Conservation (phyloP, 2,888 invertebrate genomes). For the Patella ulyssiponensis region DNA sequence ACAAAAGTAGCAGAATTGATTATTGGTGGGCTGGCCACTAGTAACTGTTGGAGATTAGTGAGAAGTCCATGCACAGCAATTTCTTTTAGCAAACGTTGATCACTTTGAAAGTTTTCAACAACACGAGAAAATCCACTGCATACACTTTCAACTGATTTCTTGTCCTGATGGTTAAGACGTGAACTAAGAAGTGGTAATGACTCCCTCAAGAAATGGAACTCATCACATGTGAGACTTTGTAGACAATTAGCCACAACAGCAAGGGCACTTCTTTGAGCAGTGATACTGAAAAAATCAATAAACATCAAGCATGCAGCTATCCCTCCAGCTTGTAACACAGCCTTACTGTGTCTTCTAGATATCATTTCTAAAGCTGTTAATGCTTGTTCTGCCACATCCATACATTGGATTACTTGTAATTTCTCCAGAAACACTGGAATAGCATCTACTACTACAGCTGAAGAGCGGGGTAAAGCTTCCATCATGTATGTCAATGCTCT, state of each 20-base stretch:
- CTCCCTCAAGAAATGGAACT: conserved; percentile 92
- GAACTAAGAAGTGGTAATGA: conserved; percentile 88
- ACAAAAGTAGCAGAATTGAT: conserved; percentile 96
- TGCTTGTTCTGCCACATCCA: conserved; percentile 99
- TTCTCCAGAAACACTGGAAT: conserved; percentile 96
- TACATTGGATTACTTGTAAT: conserved; percentile 86
- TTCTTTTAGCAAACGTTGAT: conserved; percentile 90
- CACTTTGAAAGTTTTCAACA: conserved; percentile 95
- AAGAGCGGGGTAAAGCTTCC: conserved; percentile 96
- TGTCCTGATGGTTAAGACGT: conserved; percentile 83
- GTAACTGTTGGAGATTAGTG: conserved; percentile 91
- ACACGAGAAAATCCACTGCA: conserved; percentile 96
- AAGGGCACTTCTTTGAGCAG: conserved; percentile 95
- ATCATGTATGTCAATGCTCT: conserved; percentile 99
- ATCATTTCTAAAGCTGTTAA: conserved; percentile 97
- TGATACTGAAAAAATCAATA: conserved; percentile 98
- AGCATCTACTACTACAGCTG: conserved; percentile 92
- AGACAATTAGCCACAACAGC: conserved; percentile 98
- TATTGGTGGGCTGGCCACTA: conserved; percentile 93
- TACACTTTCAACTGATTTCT: conserved; percentile 97
- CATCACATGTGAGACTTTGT: conserved; percentile 91
- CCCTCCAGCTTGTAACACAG: conserved; percentile 87
- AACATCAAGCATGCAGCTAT: conserved; percentile 96
- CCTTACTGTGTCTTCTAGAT: conserved; percentile 95
- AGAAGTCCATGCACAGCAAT: conserved; percentile 91